Base-by-base conservation (phyloP, 1,140 invertebrate species). In the Drosophila yakuba region DNA sequence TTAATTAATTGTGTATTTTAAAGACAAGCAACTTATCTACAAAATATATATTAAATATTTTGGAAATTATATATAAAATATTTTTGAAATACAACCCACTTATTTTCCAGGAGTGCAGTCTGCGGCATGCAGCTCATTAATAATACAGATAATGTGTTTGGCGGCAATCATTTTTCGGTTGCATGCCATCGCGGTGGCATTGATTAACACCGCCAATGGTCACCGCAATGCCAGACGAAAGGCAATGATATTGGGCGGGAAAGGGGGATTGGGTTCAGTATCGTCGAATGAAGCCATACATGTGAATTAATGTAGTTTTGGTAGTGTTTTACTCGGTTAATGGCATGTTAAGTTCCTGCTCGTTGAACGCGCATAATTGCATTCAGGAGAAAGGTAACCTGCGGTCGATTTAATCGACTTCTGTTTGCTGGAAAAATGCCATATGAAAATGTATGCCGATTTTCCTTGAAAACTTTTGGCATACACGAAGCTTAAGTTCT, bases 111-210 rank as follows among this genome's bases (percentile, higher is more conserved):
- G 1, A 39, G 66, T 57, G 64, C 28, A 43, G 15, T 38, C 32
- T 81, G 69, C 59, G 74, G 74, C 74, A 54, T 78, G 79, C 83
- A 83, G 59, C 79, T 89, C 84, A 86, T 86, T 86, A 86, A 86
- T 86, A 86, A 86, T 73, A 88, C 75, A 83, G 84, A 86, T 86
- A 83, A 83, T 86, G 75, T 79, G 83, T 86, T 74, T 78, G 73
- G 41, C 52, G 79, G 79, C 79, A 83, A 88, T 88, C 78, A 78
- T 86, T 86, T 85, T 88, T 82, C 51, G 79, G 74, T 59, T 83
- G 79, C 59, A 73, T 79, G 79, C 69, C 83, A 64, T 45, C 68
- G 79, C 68, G 76, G 74, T 69, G 62, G 59, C 71, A 50, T 45
- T 88, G 83, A 86, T 86, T 86, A 86, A 86, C 79, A 88, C 83